Evolutionary conservation across 2,888 invertebrate species (phyloP), one percentile per base, ranked within the genome.

Genomic region (Eupithecia centaureata): DNA sequence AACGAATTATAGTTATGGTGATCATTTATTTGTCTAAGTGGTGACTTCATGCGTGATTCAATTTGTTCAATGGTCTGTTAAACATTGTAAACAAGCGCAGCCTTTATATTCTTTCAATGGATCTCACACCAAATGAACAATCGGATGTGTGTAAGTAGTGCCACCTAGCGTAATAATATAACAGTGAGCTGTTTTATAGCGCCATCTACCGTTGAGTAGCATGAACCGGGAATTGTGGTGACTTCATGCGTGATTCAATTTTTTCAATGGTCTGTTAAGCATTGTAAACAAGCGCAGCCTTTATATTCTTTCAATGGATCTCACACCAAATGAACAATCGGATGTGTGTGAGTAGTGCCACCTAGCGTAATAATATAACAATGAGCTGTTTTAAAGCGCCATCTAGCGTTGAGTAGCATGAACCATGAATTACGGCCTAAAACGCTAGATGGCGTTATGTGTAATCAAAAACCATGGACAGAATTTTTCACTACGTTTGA

Each of bases 191-290:
- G 12, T 7, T 1, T 8, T 56, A 25, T 61, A 63, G 32, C 67
- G 77, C 68, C 77, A 77, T 82, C 82, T 81, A 51, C 57, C 15
- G 54, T 12, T 5, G 47, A 77, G 62, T 78, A 76, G 78, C 13
- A n/a, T n/a, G n/a, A 3, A 18, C 62, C 62, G 35, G 67, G 77
- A 66, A 77, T 77, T 81, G 42, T 18, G 27, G 28, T 54, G 1
- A 61, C 52, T 32, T 61, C 61, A 61, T 51, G 51, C 12, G 15
- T 33, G 38, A 32, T 61, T 61, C 25, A 52, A 61, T 61, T 54
- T 61, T 52, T 54, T 61, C 61, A 35, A 61, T 61, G 32, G n/a
- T 22, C 32, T 47, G 57, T 57, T 32, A 57, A 22, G 32, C 56
- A 57, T 42, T 5, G 5, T 35, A 47, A 8, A 27, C 32, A 51